phyloP scores from a whole-genome alignment of 2,888 invertebrate species.

The Campopleginae sp. region DNA sequence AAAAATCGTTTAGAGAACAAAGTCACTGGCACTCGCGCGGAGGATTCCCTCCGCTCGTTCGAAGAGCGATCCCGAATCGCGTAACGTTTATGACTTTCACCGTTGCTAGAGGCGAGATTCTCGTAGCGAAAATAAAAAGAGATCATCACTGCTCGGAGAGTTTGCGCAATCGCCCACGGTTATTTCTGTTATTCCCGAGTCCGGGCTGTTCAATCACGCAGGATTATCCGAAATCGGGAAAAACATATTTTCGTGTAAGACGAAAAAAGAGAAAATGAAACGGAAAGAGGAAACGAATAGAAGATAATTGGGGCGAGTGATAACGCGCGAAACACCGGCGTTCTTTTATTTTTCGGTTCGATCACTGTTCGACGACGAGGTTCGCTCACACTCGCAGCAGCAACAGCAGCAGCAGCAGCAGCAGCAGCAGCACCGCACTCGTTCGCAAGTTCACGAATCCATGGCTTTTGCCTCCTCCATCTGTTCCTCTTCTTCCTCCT shows the following conservation, averaged over 20 bases:
- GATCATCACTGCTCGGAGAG: neutral
- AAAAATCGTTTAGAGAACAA: neutral
- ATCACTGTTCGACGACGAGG: slow-evolving; percentile 22
- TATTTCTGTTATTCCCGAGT: neutral
- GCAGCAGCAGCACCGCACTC: slow-evolving; percentile 10
- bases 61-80: slow-evolving; percentile 25
- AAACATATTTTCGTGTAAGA: slow-evolving; percentile 11
- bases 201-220: neutral
- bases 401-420: no score
- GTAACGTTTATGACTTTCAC: slow-evolving; percentile 25
- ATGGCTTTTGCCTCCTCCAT: neutral
- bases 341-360: slow-evolving; percentile 10
- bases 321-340: slow-evolving; percentile 10
- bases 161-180: neutral
- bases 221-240: neutral
- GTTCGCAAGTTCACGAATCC: slow-evolving; percentile 8
- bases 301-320: neutral
- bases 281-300: slow-evolving; percentile 17
- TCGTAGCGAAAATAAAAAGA: neutral
- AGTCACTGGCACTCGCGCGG: slow-evolving; percentile 20
- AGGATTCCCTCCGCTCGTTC: slow-evolving; percentile 16
- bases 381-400: slow-evolving; percentile 5
- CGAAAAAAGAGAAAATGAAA: slow-evolving; percentile 8
- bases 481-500: neutral
- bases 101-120: neutral